A percentile compares a stretch with the other conserved stretches of the same genome.
Evolutionary conservation across 2,888 invertebrate genomes (phyloP).

Genomic region (Ennomos fuscantarius): DNA sequence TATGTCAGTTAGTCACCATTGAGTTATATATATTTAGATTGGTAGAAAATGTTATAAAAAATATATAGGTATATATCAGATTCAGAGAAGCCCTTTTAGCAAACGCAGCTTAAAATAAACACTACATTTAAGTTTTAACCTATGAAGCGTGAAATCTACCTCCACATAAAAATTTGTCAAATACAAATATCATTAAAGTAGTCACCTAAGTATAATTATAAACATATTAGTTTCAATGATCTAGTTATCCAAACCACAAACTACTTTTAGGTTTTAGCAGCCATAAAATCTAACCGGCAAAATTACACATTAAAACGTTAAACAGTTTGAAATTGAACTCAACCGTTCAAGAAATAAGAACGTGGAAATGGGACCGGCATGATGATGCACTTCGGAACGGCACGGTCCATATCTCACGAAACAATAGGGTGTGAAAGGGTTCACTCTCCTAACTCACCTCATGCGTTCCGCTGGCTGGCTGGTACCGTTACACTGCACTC

Average conservation of each 20-base stretch:
- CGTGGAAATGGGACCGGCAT: constrained; percentile 22
- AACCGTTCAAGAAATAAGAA: constrained; percentile 27
- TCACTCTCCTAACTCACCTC: constrained; percentile 33
- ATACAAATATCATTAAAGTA: background rate
- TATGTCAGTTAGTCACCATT: too few relatives aligned
- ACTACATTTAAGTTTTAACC: too few relatives aligned
- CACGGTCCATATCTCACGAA: constrained; percentile 37
- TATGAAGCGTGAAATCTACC: constrained; percentile 18
- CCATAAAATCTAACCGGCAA: constrained; percentile 30
- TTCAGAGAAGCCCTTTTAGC: too few relatives aligned
- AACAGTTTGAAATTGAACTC: constrained; percentile 33
- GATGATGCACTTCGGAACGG: constrained; percentile 27
- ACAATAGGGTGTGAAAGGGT: constrained; percentile 34
- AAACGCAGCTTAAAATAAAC: too few relatives aligned
- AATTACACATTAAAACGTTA: constrained; percentile 1
- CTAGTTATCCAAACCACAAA: constrained; percentile 9
- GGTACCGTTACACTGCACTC: constrained; percentile 50
- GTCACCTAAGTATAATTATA: background rate
- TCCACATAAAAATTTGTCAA: constrained; percentile 2
- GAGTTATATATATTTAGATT: too few relatives aligned
- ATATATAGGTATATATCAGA: too few relatives aligned
- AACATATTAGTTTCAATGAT: constrained; percentile 2
- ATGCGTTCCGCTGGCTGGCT: constrained; percentile 37
- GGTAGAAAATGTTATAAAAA: too few relatives aligned
- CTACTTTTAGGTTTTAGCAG: constrained; percentile 24